These are phyloP conservation scores for Emydoidea blandingii DNA, from an alignment of 2,797 vertebrate species.

Conservation along the genomic window DNA sequence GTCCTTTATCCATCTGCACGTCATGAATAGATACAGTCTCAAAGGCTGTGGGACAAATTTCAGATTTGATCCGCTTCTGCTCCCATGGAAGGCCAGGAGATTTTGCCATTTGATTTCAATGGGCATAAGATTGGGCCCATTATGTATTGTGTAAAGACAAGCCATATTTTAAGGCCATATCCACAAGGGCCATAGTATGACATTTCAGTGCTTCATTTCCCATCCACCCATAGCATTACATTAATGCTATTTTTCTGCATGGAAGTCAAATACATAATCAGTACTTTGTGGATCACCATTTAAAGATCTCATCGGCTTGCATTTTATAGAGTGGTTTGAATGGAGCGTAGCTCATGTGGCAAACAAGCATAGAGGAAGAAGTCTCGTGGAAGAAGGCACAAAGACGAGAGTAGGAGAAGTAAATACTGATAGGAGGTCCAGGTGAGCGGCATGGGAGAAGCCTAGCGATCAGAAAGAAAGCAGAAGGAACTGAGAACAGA, in stretches of 20 bases:
- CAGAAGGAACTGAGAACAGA: neutral
- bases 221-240: neutral
- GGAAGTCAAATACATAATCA: neutral
- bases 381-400: neutral
- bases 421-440: neutral
- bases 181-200: neutral
- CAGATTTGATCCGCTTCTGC: accelerated
- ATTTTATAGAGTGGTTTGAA: neutral
- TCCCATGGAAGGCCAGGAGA: neutral
- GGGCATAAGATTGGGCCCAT: neutral
- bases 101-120: neutral
- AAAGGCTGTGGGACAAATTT: neutral
- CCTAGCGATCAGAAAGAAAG: neutral
- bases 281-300: neutral
- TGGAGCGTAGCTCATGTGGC: neutral
- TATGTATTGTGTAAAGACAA: accelerated
- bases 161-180: neutral
- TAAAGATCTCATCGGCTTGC: neutral
- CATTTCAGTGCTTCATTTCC: neutral
- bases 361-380: neutral
- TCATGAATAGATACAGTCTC: neutral
- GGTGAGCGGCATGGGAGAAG: neutral
- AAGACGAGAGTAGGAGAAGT: neutral
- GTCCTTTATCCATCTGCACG: neutral
- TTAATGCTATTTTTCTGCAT: neutral